A percentile compares a stretch with the other conserved stretches of the same genome.
Conservation (phyloP, 2,113 vertebrate species). For the Ginglymostoma cirratum region DNA sequence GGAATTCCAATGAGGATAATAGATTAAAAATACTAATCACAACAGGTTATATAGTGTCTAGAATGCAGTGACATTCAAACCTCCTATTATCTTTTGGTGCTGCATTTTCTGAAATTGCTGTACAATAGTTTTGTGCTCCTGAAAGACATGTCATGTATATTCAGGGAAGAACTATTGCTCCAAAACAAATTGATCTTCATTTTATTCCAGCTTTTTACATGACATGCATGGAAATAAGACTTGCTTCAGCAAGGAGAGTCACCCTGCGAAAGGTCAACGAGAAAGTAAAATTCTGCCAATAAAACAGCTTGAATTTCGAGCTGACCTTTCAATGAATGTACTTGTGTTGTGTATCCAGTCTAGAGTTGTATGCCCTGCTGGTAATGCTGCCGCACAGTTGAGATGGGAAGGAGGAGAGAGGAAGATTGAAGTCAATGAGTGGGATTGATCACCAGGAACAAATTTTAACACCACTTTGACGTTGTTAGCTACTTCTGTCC, state of each 20-base stretch:
- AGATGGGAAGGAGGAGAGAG: too few species aligned
- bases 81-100: background rate
- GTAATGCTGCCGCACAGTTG: background rate
- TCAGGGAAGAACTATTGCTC: background rate
- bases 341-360: background rate
- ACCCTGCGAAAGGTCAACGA: slow-evolving; percentile 1
- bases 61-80: background rate
- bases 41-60: background rate
- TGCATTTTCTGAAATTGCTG: background rate
- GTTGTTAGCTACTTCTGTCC: background rate
- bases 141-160: background rate
- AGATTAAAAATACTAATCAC: background rate
- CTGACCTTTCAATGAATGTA: slow-evolving; percentile 31
- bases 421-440: background rate
- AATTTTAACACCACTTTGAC: background rate
- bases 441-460: background rate
- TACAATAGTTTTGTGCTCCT: background rate
- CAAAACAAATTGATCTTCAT: background rate
- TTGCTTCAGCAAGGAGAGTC: background rate
- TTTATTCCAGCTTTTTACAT: background rate
- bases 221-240: slow-evolving; percentile 14
- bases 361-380: background rate
- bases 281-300: background rate
- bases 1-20: background rate
- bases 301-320: slow-evolving; percentile 34